Evolutionary conservation across 2,888 invertebrate genomes (phyloP).

Genomic region (Dasypolia templi): DNA sequence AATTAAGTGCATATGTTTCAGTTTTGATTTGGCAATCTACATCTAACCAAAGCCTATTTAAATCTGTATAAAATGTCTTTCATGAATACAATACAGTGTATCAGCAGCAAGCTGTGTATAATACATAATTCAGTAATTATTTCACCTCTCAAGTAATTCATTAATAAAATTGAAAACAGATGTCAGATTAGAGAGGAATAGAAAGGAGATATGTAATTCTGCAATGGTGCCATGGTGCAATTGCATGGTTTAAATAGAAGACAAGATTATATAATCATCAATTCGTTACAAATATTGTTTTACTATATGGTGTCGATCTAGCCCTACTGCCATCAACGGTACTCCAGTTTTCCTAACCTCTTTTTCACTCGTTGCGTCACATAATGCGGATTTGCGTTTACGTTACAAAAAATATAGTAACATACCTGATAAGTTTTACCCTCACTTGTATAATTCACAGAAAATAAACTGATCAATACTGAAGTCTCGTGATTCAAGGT

Average conservation of each 20-base stretch:
- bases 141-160: neutral
- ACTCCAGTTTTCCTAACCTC: conserved; percentile 65
- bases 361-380: conserved; percentile 59
- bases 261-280: conserved; percentile 44
- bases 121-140: neutral
- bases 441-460: conserved; percentile 69
- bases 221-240: conserved; percentile 35
- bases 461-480: conserved; percentile 84
- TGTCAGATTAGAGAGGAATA: conserved; percentile 38
- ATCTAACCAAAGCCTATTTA: neutral
- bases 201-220: conserved; percentile 50
- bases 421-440: conserved; percentile 72
- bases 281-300: conserved; percentile 8
- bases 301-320: conserved; percentile 11
- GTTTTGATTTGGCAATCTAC: neutral
- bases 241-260: conserved; percentile 5
- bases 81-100: neutral
- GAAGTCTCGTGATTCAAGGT: conserved; percentile 90
- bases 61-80: neutral
- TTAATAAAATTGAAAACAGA: conserved; percentile 31
- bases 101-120: neutral
- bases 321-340: conserved; percentile 19
- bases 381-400: conserved; percentile 30
- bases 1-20: neutral
- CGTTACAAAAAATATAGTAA: conserved; percentile 42